These are phyloP conservation scores for Blastomussa wellsi DNA, from an alignment of 92 coral and sea anemone genomes.

Conservation along the genomic window DNA sequence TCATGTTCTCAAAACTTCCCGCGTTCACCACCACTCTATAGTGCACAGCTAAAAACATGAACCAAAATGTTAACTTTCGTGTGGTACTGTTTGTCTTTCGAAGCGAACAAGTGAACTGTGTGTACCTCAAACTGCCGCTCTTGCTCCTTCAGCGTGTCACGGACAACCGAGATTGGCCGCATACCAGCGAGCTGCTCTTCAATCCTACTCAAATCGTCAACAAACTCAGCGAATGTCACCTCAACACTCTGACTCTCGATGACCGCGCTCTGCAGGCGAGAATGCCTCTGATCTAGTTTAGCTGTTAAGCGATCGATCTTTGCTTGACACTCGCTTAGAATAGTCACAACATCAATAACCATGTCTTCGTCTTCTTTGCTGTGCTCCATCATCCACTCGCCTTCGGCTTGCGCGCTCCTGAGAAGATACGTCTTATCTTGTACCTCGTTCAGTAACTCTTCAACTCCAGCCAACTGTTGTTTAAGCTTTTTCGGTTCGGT, in stretches of 20 bases:
- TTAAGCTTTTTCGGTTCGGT: slow-evolving; percentile 88
- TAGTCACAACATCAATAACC: slow-evolving; percentile 76
- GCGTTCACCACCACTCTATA: too few relatives aligned
- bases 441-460: slow-evolving; percentile 68
- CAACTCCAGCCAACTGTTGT: slow-evolving; percentile 83
- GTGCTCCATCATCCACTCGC: slow-evolving; percentile 87
- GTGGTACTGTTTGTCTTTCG: background rate
- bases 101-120: background rate
- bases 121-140: slow-evolving; percentile 89
- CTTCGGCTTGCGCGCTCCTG: slow-evolving; percentile 81
- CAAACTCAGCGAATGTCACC: slow-evolving; percentile 85
- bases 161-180: slow-evolving; percentile 93
- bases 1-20: too few relatives aligned
- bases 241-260: slow-evolving; percentile 91
- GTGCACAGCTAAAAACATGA: too few relatives aligned
- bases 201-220: slow-evolving; percentile 84
- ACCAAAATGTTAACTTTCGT: too few relatives aligned
- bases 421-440: slow-evolving; percentile 85
- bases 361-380: slow-evolving; percentile 84
- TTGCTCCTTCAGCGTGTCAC: slow-evolving; percentile 91
- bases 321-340: slow-evolving; percentile 83
- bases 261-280: slow-evolving; percentile 80
- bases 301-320: slow-evolving; percentile 85
- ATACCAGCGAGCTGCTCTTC: slow-evolving; percentile 94
- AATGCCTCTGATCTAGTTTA: slow-evolving; percentile 84